Conservation (phyloP, 2,888 invertebrate genomes). For the Amphipyra berbera region DNA sequence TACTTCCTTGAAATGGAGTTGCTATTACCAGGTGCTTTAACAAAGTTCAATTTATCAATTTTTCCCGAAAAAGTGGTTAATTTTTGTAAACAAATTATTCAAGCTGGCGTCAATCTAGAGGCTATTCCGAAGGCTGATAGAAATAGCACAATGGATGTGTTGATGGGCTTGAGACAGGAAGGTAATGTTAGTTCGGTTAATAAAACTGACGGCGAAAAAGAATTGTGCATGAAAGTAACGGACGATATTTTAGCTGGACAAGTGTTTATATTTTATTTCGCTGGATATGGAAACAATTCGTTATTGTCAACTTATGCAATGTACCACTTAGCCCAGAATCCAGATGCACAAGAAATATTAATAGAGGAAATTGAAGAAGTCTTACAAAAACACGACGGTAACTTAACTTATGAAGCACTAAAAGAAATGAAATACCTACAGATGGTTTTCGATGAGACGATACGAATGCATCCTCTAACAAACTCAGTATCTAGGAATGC, state of each 20-base stretch:
- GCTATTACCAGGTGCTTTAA: slow-evolving; percentile 60
- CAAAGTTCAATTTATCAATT: slow-evolving; percentile 57
- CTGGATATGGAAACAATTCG: slow-evolving; percentile 82
- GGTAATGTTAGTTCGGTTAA: slow-evolving; percentile 19
- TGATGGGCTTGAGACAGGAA: slow-evolving; percentile 53
- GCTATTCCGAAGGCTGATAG: slow-evolving; percentile 25
- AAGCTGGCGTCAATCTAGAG: slow-evolving; percentile 42
- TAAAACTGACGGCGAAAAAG: slow-evolving; percentile 28
- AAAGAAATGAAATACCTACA: slow-evolving; percentile 79
- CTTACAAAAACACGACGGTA: slow-evolving; percentile 65
- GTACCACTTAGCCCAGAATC: slow-evolving; percentile 76
- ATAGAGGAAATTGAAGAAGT: slow-evolving; percentile 71
- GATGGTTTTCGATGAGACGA: slow-evolving; percentile 71
- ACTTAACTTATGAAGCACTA: slow-evolving; percentile 76
- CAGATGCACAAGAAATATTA: slow-evolving; percentile 74
- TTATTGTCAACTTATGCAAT: slow-evolving; percentile 72
- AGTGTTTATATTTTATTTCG: slow-evolving; percentile 78
- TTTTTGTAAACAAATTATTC: slow-evolving; percentile 59
- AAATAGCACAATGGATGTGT: slow-evolving; percentile 59
- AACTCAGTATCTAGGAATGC: slow-evolving; percentile 74
- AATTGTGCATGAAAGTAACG: slow-evolving; percentile 61
- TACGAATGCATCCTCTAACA: slow-evolving; percentile 79
- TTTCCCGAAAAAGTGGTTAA: slow-evolving; percentile 48
- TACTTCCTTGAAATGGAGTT: slow-evolving; percentile 61
- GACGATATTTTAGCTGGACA: slow-evolving; percentile 75